A percentile compares a stretch with the other conserved stretches of the same genome.
These are phyloP conservation scores for Phyllotis vaccarum DNA, from an alignment of 2,797 vertebrate species.

Conservation along the genomic window DNA sequence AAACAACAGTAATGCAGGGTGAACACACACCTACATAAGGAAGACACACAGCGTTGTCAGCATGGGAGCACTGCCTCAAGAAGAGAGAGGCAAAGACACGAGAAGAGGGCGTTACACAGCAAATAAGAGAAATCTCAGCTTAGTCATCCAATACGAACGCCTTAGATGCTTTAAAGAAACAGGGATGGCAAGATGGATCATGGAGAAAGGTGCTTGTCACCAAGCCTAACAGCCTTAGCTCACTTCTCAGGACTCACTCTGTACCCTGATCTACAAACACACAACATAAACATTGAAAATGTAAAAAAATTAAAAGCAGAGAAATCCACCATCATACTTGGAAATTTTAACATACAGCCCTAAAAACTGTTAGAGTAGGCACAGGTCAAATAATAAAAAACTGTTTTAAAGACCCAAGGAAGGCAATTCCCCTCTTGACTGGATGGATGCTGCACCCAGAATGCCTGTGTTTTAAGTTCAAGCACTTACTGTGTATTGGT, in stretches of 20 bases:
- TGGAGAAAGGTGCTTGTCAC: not conserved
- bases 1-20: too few species aligned
- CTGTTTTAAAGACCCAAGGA: not conserved
- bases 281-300: not conserved
- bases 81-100: not conserved
- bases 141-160: not conserved
- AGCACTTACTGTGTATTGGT: not conserved
- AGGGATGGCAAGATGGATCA: not conserved
- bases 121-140: not conserved
- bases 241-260: not conserved
- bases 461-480: not conserved
- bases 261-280: not conserved
- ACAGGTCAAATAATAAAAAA: not conserved
- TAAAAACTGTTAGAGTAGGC: not conserved
- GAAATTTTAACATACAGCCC: not conserved
- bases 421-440: not conserved
- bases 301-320: not conserved
- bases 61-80: fast-evolving
- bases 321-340: not conserved
- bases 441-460: not conserved
- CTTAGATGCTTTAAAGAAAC: not conserved
- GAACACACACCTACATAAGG: not conserved
- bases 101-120: not conserved
- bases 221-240: not conserved
- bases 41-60: not conserved